Evolutionary conservation across 1,140 invertebrate genomes (phyloP), one percentile per base, ranked within the genome.

Genomic region (Zaprionus africanus): DNA sequence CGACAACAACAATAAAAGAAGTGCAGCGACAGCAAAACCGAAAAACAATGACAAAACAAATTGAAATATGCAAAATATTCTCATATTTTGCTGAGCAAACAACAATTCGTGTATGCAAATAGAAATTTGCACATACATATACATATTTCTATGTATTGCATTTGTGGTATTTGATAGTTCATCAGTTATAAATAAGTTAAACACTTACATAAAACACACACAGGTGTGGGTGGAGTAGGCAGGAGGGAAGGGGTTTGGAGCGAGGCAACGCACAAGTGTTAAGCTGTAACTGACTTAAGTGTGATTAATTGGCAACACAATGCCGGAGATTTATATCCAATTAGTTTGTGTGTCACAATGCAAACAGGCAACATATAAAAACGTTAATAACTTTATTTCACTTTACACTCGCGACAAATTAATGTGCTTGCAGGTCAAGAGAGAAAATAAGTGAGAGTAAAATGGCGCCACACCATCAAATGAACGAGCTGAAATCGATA

Each of bases 101-200:
- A 76, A 65, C 43, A 34, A 34, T 34, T 34, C 31, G 65, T 36
- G 54, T 76, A 60, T 60, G 73, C 34, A 76, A 76, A 71, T 60
- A 76, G 54, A 71, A 72, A 65, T 70, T 59, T 46, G 72, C 59
- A 59, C 67, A 63, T 53, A 76, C 28, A 7, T 11, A 11, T 31
- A 34, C 31, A 11, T 34, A 34, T 11, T 22, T 22, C 22, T 22
- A 34, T 11, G 4, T 62, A 64, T 76, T 76, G 59, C 34, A 76
- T 76, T 76, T 76, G 68, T 61, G 68, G 73, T 76, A 65, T 76
- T 76, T 76, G 73, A 76, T 76, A 76, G 73, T 76, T 76, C 61
- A 76, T 76, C 68, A 76, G 67, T 76, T 71, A 76, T 76, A 76
- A 71, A 76, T 76, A 71, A 76, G 61, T 58, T 60, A 59, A 43